A percentile compares a stretch with the other conserved stretches of the same genome.
Evolutionary conservation across 2,113 vertebrate species (phyloP).

Genomic region (Phyllostomus hastatus): DNA sequence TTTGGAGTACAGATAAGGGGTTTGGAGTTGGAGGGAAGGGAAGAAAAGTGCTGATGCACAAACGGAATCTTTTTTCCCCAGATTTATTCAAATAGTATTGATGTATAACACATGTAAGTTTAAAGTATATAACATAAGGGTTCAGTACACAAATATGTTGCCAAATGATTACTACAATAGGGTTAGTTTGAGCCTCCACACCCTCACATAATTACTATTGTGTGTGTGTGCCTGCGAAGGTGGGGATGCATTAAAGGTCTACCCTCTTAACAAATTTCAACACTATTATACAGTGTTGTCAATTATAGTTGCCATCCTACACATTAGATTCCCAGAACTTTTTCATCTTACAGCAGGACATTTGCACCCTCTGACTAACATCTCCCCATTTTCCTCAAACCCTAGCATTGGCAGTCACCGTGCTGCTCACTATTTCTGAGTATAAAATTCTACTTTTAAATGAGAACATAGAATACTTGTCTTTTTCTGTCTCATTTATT

Average conservation of each 20-base stretch:
- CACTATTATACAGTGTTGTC: not conserved
- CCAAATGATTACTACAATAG: not conserved
- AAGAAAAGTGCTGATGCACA: not conserved
- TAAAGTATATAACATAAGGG: not conserved
- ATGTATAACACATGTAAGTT: not conserved
- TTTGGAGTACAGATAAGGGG: rapidly evolving
- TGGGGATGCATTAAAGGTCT: not conserved
- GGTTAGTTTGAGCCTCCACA: not conserved
- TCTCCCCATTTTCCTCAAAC: not conserved
- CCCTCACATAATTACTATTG: not conserved
- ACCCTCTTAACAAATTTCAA: not conserved
- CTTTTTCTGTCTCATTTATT: not conserved
- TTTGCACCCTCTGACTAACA: not conserved
- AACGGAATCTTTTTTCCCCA: not conserved
- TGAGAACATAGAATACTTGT: not conserved
- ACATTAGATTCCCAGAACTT: not conserved
- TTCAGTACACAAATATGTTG: not conserved
- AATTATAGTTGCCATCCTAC: not conserved
- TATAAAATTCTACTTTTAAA: not conserved
- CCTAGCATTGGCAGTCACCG: not conserved
- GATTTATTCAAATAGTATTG: not conserved
- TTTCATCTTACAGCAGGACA: not conserved
- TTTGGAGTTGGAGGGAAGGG: not conserved
- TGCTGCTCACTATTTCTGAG: not conserved
- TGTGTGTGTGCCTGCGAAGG: not conserved